Percentiles rank a stretch among this genome's conserved stretches.
Evolutionary conservation across 2,113 vertebrate species (phyloP).

Genomic region (Thunnus thynnus): DNA sequence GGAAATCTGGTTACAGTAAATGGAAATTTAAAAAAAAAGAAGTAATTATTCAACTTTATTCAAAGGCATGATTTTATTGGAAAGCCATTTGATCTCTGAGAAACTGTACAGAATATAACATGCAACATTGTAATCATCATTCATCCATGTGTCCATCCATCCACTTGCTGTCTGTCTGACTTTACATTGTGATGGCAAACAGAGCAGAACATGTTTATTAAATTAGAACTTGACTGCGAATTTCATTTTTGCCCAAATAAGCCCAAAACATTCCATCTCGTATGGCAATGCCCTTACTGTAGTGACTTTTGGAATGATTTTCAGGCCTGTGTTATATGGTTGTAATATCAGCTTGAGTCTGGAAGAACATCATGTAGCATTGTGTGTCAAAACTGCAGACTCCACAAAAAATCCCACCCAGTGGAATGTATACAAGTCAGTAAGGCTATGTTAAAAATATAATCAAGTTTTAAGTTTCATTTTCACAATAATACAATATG

Average conservation of each 20-base stretch:
- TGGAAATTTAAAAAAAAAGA: neutral
- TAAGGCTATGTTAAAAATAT: neutral
- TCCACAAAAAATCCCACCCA: neutral
- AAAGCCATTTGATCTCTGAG: neutral
- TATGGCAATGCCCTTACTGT: neutral
- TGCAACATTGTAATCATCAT: neutral
- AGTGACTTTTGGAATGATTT: neutral
- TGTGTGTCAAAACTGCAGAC: neutral
- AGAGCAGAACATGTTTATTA: neutral
- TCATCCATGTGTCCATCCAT: neutral
- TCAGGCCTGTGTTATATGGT: constrained; percentile 3
- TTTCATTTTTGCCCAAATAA: neutral
- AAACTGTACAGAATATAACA: neutral
- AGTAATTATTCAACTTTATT: neutral
- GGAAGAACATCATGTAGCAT: neutral
- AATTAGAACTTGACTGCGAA: neutral
- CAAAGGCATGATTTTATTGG: constrained; percentile 13
- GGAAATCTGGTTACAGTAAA: neutral
- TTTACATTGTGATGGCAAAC: neutral
- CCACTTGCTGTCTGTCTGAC: neutral
- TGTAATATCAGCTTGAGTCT: neutral
- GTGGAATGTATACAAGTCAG: neutral
- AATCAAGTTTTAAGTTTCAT: too few species aligned
- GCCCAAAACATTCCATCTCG: neutral
- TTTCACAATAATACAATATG: neutral